phyloP scores from a whole-genome alignment of 2,888 invertebrate species.

The Monoplex corrugatus region DNA sequence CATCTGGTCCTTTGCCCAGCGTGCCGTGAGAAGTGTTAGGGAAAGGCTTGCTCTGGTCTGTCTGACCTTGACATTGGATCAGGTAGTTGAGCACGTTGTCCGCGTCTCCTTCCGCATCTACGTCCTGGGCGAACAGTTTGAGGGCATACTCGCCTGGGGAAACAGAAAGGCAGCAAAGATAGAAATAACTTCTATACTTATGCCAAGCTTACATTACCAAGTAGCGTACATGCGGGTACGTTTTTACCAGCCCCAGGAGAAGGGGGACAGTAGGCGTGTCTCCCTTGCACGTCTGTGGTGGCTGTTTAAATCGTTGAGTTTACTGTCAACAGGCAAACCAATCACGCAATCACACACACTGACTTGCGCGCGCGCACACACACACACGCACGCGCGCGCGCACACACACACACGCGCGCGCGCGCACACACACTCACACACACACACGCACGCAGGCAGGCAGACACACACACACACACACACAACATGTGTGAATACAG shows the following conservation, averaged over 20 bases:
- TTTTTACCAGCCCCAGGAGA: too few relatives aligned
- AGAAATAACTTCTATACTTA: background rate
- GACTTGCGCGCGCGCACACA: too few relatives aligned
- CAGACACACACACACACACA: background rate
- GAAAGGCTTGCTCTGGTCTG: constrained; percentile 69
- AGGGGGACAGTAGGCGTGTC: too few relatives aligned
- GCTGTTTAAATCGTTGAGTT: too few relatives aligned
- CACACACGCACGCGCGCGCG: background rate
- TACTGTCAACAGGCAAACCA: too few relatives aligned
- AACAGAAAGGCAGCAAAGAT: background rate
- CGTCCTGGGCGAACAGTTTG: constrained; percentile 76
- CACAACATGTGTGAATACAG: background rate
- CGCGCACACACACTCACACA: background rate
- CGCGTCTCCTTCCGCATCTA: constrained; percentile 72
- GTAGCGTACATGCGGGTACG: too few relatives aligned
- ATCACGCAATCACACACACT: too few relatives aligned
- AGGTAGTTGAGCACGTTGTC: constrained; percentile 79
- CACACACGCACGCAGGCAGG: background rate
- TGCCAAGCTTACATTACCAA: too few relatives aligned
- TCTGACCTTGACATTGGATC: constrained; percentile 69
- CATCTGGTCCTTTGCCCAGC: constrained; percentile 53
- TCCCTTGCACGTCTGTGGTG: too few relatives aligned
- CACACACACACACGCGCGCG: background rate
- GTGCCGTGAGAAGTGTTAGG: constrained; percentile 63
- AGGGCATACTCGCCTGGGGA: constrained; percentile 66